Base-by-base conservation (phyloP, 2,888 invertebrate genomes). In the Xylocampa areola region DNA sequence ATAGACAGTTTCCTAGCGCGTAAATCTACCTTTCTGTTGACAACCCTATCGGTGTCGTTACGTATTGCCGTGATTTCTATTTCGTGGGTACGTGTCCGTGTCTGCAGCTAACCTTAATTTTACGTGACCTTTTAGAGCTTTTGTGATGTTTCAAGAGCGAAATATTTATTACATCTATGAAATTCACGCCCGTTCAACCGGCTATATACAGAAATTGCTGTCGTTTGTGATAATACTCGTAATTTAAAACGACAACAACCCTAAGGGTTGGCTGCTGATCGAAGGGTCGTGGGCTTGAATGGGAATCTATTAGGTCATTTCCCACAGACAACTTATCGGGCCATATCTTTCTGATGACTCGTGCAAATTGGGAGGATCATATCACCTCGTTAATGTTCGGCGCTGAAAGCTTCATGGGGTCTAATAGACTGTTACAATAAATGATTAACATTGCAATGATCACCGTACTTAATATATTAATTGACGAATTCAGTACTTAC, bases 1-100 rank as follows among this genome's bases (percentile, higher is more conserved):
- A 85, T 81, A 76, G 81, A 78, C 77, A 82, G 70, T 79, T 77
- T 79, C 37, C 76, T 78, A 70, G 59, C 66, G 74, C 74, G 75
- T 75, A 73, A 79, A 76, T 79, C 72, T 57, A 55, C 65, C 48
- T 72, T 64, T 74, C 53, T 32, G 63, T 59, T 45, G 68, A 65
- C 64, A 76, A 45, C 63, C 63, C 60, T 67, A 66, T 70, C 67
- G 62, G 51, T 59, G 60, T 60, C 33, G 60, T 59, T 43, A 43
- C 51, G 47, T 47, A 47, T 47, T 43, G 50, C 33, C 37, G 44
- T 66, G 61, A 65, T 63, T 69, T 60, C 50, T 53, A 62, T 63
- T 60, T 58, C 29, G 52, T 49, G 27, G 51, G 40, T 44, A 41
- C 40, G 41, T 40, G 29, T 29, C 54, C 47, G 41, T 40, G 33